Conservation (phyloP, 2,113 vertebrate genomes). For the Tragelaphus imberbis region DNA sequence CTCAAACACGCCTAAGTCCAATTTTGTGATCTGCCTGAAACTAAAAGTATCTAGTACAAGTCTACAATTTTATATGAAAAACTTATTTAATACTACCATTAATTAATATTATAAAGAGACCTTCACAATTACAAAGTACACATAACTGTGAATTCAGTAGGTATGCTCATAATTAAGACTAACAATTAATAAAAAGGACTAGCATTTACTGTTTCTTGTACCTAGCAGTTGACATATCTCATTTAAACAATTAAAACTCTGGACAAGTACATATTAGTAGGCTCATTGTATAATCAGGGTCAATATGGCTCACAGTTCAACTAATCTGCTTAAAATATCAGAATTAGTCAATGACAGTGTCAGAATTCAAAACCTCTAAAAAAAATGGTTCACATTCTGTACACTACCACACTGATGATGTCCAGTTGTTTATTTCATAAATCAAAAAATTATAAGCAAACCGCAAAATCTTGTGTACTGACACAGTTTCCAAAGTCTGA, state of each 20-base stretch:
- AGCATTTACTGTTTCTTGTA: not conserved
- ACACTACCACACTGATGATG: not conserved
- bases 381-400: not conserved
- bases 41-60: not conserved
- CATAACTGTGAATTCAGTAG: not conserved
- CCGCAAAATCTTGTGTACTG: not conserved
- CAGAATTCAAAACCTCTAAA: constrained; percentile 10
- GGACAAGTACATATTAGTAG: not conserved
- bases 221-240: not conserved
- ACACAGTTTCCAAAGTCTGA: not conserved
- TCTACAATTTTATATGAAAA: not conserved
- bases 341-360: not conserved
- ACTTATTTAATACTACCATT: not conserved
- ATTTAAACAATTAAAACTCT: constrained; percentile 10
- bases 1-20: not conserved
- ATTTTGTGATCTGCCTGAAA: not conserved
- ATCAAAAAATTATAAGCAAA: constrained; percentile 12
- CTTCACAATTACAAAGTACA: not conserved
- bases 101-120: not conserved
- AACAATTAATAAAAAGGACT: constrained; percentile 9
- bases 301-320: not conserved
- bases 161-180: not conserved
- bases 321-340: not conserved
- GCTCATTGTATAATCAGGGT: not conserved
- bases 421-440: constrained; percentile 36